Conservation (phyloP, 2,113 vertebrate genomes). For the Falcunculus frontatus region DNA sequence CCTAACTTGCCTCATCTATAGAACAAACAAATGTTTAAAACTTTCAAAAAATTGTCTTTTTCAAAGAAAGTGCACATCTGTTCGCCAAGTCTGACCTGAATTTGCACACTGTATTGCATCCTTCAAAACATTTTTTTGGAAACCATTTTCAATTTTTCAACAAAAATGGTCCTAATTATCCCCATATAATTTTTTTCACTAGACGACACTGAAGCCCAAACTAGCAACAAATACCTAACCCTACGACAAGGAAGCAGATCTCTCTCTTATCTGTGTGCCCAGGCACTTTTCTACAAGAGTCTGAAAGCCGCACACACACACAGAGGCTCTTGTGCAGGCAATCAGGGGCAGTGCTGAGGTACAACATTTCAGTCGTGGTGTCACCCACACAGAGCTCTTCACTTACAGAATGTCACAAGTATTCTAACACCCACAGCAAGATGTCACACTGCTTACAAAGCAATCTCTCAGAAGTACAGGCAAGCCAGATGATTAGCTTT, state of each 20-base stretch:
- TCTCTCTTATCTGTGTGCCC: background rate
- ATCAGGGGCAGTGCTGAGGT: background rate
- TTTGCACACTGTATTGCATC: background rate
- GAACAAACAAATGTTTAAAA: background rate
- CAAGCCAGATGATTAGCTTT: background rate
- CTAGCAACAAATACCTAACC: background rate
- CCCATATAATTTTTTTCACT: background rate
- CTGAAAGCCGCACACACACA: background rate
- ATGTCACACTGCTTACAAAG: background rate
- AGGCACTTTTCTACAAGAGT: background rate
- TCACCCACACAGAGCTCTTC: background rate
- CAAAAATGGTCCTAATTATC: background rate
- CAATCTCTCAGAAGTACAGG: background rate
- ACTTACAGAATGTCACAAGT: background rate
- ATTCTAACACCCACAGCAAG: background rate
- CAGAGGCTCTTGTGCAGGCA: background rate
- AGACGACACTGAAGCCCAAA: background rate
- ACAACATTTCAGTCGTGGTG: background rate
- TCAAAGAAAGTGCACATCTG: background rate
- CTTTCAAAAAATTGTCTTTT: background rate
- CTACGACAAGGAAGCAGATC: background rate
- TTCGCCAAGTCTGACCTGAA: conserved; percentile 17
- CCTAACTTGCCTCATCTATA: background rate
- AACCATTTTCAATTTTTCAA: conserved; percentile 6
- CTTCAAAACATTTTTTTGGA: background rate